These are phyloP conservation scores for Eupsilia transversa DNA, from an alignment of 2,888 invertebrate genomes.

Conservation along the genomic window DNA sequence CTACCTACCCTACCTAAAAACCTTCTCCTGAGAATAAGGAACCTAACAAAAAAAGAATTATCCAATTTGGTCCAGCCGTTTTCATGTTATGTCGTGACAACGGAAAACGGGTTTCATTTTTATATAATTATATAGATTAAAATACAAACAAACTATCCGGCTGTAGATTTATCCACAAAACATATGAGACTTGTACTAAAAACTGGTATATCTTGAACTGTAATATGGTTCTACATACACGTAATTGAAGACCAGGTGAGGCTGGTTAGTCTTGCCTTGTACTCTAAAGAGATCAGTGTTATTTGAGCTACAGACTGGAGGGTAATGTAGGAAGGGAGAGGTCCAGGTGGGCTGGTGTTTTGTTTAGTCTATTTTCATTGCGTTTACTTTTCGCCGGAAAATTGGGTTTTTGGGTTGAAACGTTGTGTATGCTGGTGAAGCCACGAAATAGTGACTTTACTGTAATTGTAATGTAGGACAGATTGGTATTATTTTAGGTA, in stretches of 20 bases:
- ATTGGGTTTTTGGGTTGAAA: slow-evolving; percentile 82
- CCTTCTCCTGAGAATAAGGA: too few relatives aligned
- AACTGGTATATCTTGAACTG: slow-evolving; percentile 45
- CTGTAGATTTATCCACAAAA: slow-evolving; percentile 38
- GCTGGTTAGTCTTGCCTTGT: not conserved
- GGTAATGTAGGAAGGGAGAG: not conserved
- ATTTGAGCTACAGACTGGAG: slow-evolving; percentile 12
- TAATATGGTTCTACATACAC: not conserved
- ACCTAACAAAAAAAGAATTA: too few relatives aligned
- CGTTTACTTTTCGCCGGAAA: slow-evolving; percentile 61
- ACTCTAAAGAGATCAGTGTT: slow-evolving; percentile 15
- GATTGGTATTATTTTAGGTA: not conserved
- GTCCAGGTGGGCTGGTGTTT: slow-evolving; percentile 48
- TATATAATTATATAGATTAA: too few relatives aligned
- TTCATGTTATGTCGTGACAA: too few relatives aligned
- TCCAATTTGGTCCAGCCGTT: too few relatives aligned
- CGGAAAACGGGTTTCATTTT: too few relatives aligned
- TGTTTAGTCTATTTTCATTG: slow-evolving; percentile 45
- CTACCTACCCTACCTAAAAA: too few relatives aligned
- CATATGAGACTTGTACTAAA: slow-evolving; percentile 46
- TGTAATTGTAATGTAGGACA: slow-evolving; percentile 9
- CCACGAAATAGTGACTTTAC: slow-evolving; percentile 63
- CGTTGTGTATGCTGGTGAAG: slow-evolving; percentile 66
- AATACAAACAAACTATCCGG: slow-evolving; percentile 38
- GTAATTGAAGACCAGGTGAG: slow-evolving; percentile 1